A percentile compares a stretch with the other conserved stretches of the same genome.
phyloP scores from a whole-genome alignment of 1,140 invertebrate genomes.

The Halesus radiatus region DNA sequence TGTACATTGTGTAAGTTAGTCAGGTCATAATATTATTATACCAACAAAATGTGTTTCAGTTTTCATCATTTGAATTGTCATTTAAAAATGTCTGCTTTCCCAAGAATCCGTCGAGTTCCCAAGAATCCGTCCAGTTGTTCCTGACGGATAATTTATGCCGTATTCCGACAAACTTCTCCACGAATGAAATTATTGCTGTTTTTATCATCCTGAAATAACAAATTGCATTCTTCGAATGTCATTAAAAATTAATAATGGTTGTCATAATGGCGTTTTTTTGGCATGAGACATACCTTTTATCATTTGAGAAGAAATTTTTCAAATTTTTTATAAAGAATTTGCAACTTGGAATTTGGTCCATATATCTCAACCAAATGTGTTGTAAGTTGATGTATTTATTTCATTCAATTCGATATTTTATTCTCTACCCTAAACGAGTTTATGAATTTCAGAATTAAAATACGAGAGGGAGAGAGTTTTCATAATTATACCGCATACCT shows the following conservation, averaged over 20 bases:
- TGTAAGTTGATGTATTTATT: neutral
- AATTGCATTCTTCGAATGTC: conserved; percentile 17
- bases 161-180: conserved; percentile 14
- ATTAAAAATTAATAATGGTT: neutral
- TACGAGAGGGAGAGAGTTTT: too few relatives aligned
- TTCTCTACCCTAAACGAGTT: too few relatives aligned
- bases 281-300: neutral
- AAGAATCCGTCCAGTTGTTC: conserved; percentile 37
- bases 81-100: conserved; percentile 25
- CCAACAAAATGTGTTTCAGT: conserved; percentile 52
- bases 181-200: neutral
- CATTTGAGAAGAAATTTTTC: neutral
- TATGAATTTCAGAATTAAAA: too few relatives aligned
- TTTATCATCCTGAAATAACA: conserved; percentile 9
- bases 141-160: conserved; percentile 36
- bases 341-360: neutral
- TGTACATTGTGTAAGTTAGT: too few relatives aligned
- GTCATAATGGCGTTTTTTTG: neutral
- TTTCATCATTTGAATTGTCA: conserved; percentile 54
- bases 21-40: too few relatives aligned
- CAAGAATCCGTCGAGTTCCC: conserved; percentile 35
- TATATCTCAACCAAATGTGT: neutral
- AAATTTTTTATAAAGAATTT: neutral
- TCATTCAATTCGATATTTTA: neutral
- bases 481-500: too few relatives aligned